These are phyloP conservation scores for Eristalis intricaria DNA, from an alignment of 2,888 invertebrate genomes.

Conservation along the genomic window DNA sequence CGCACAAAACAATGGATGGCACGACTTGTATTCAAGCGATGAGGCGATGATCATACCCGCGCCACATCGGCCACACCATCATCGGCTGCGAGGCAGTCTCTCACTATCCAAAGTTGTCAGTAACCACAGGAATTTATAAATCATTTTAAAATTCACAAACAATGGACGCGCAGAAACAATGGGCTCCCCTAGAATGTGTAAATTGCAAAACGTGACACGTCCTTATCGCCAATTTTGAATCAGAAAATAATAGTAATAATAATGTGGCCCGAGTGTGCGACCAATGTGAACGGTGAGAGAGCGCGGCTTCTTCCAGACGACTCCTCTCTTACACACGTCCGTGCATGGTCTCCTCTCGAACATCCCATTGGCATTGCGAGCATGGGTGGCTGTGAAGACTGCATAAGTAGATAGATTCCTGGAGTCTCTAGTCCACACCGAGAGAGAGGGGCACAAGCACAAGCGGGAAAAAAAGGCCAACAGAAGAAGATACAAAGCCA, in stretches of 20 bases:
- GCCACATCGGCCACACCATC: constrained; percentile 31
- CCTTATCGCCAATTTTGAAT: constrained; percentile 80
- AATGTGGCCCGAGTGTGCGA: constrained; percentile 60
- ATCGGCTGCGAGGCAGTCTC: constrained; percentile 49
- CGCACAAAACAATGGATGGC: constrained; percentile 51
- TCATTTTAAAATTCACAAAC: constrained; percentile 70
- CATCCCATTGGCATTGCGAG: constrained; percentile 53
- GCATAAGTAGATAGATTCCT: constrained; percentile 65
- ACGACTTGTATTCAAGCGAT: constrained; percentile 43
- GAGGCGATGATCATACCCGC: constrained; percentile 54
- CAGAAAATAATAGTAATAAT: constrained; percentile 78
- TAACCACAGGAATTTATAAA: constrained; percentile 70
- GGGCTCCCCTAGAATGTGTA: constrained; percentile 78
- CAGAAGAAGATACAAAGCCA: constrained; percentile 16
- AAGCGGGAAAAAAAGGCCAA: constrained; percentile 7
- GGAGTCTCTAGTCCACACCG: constrained; percentile 29
- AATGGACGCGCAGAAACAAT: constrained; percentile 63
- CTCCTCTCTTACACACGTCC: constrained; percentile 12
- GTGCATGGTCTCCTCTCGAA: not conserved
- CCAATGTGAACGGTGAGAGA: constrained; percentile 50
- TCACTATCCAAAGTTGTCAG: constrained; percentile 56
- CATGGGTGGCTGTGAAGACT: constrained; percentile 64
- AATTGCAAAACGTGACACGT: constrained; percentile 81
- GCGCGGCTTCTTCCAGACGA: not conserved
- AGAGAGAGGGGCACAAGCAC: not conserved